Evolutionary conservation across 1,140 invertebrate genomes (phyloP).

Genomic region (Theocolax elegans): DNA sequence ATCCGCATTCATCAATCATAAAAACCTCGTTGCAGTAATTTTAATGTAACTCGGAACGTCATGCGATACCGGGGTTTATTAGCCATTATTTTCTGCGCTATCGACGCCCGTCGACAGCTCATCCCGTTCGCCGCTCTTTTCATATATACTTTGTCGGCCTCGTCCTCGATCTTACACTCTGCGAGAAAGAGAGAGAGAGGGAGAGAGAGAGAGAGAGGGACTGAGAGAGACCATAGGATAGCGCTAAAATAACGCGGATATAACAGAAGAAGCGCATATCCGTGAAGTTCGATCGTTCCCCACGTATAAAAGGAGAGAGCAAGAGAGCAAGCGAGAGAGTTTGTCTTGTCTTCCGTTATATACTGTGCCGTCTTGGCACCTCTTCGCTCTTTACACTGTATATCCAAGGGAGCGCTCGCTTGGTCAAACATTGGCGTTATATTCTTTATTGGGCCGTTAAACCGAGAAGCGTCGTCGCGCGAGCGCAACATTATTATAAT

Average conservation of each 20-base stretch:
- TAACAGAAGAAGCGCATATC: slow-evolving; percentile 8
- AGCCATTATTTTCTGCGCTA: slow-evolving; percentile 44
- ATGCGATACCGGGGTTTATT: slow-evolving; percentile 43
- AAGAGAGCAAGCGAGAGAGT: background rate
- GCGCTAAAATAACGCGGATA: slow-evolving; percentile 30
- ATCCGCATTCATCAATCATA: slow-evolving; percentile 43
- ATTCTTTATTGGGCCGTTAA: slow-evolving; percentile 59
- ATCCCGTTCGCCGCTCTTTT: slow-evolving; percentile 23
- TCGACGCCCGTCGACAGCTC: slow-evolving; percentile 43
- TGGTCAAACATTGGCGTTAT: slow-evolving; percentile 47
- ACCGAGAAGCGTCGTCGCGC: slow-evolving; percentile 34
- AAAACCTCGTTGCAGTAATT: slow-evolving; percentile 42
- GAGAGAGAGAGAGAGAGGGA: background rate
- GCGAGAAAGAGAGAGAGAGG: background rate
- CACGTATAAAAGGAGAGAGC: background rate
- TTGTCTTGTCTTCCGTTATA: background rate
- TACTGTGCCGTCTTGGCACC: slow-evolving; percentile 10
- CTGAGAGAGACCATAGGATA: background rate
- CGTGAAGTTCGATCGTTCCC: slow-evolving; percentile 10
- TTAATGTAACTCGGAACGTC: slow-evolving; percentile 41
- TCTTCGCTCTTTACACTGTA: slow-evolving; percentile 22
- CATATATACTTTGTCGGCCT: slow-evolving; percentile 40
- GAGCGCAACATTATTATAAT: slow-evolving; percentile 57
- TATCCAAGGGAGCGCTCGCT: background rate
- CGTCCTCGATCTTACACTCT: slow-evolving; percentile 34